These are phyloP conservation scores for Xylota segnis DNA, from an alignment of 2,888 invertebrate genomes.

Conservation along the genomic window DNA sequence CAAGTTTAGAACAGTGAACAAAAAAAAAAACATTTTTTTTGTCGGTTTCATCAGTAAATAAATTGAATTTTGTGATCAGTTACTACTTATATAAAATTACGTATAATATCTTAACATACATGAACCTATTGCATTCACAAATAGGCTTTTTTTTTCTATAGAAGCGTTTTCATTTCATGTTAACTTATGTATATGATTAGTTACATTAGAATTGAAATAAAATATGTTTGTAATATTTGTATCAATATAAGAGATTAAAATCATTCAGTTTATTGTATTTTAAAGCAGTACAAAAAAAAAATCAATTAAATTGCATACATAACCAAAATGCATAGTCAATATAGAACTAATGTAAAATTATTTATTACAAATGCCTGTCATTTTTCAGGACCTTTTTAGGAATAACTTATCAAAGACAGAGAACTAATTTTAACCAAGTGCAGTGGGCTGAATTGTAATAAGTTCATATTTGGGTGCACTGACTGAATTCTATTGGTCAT, in stretches of 20 bases:
- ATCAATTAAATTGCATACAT: too few relatives aligned
- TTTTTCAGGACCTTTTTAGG: too few relatives aligned
- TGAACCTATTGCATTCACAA: constrained; percentile 70
- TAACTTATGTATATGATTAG: constrained; percentile 48
- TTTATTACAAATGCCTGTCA: too few relatives aligned
- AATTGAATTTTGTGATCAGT: constrained; percentile 23
- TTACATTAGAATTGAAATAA: constrained; percentile 28
- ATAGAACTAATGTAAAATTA: too few relatives aligned
- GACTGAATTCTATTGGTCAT: too few relatives aligned
- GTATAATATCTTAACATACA: constrained; percentile 59
- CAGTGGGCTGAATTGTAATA: too few relatives aligned
- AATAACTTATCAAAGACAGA: too few relatives aligned
- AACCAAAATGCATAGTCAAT: too few relatives aligned
- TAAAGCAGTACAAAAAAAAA: too few relatives aligned
- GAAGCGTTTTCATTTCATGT: constrained; percentile 46
- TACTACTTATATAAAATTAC: constrained; percentile 41
- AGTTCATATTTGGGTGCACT: too few relatives aligned
- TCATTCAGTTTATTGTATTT: too few relatives aligned
- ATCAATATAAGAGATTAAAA: constrained; percentile 17
- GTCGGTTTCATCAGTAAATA: constrained; percentile 10
- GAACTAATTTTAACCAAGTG: too few relatives aligned
- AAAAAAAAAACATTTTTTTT: constrained; percentile 18
- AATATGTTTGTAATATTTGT: constrained; percentile 19
- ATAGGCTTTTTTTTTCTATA: constrained; percentile 54
- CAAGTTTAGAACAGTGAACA: constrained; percentile 47